Evolutionary conservation across 2,113 vertebrate species (phyloP).

Genomic region (Bufo gargarizans): DNA sequence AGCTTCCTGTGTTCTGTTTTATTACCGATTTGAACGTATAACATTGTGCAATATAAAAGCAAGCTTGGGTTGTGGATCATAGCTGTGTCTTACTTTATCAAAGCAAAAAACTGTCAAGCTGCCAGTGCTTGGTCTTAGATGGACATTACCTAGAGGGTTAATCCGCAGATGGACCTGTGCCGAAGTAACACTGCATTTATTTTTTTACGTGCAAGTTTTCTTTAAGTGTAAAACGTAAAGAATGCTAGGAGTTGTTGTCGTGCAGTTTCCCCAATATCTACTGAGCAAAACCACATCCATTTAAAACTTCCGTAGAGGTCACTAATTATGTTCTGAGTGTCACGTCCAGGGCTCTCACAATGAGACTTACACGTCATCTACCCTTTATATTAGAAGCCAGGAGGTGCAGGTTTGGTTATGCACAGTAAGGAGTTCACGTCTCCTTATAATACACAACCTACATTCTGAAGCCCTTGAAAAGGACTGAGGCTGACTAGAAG

Average conservation of each 20-base stretch:
- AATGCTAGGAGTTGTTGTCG: not conserved
- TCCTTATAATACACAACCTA: not conserved
- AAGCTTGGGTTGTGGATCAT: too few relatives aligned
- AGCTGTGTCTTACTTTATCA: too few relatives aligned
- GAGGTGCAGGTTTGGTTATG: not conserved
- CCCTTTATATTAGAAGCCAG: too few relatives aligned
- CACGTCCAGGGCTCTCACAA: not conserved
- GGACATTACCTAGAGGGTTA: too few relatives aligned
- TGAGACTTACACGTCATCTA: not conserved
- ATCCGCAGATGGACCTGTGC: too few relatives aligned
- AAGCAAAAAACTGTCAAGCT: too few relatives aligned
- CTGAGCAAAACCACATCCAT: conserved; percentile 1
- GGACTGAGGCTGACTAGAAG: not conserved
- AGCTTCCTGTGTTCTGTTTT: too few relatives aligned
- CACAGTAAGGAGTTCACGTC: not conserved
- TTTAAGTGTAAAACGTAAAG: not conserved
- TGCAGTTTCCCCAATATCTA: not conserved
- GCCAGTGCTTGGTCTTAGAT: too few relatives aligned
- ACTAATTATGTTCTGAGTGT: not conserved
- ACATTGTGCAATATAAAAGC: too few relatives aligned
- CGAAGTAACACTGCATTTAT: too few relatives aligned
- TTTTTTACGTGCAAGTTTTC: not conserved
- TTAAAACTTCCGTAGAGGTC: not conserved
- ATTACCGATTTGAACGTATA: too few relatives aligned
- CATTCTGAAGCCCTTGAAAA: not conserved